Conservation (phyloP, 2,888 invertebrate species). For the Pherbina coryleti region DNA sequence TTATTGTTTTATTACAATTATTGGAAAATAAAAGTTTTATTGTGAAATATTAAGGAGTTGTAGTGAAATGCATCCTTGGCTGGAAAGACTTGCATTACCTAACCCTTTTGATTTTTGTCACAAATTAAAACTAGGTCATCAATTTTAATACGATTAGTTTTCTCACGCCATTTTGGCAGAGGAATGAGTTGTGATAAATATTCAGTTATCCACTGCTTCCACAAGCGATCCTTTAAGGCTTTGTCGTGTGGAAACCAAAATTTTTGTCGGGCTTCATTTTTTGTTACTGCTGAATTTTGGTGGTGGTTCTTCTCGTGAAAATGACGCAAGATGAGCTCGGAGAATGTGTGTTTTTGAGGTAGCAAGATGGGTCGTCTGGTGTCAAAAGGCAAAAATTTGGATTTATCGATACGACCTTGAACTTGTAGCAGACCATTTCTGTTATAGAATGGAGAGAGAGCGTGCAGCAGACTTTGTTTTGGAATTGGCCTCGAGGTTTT, state of each 20-base stretch:
- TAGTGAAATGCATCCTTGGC: constrained; percentile 40
- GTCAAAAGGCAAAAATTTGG: constrained; percentile 27
- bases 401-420: constrained; percentile 39
- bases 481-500: not conserved
- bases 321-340: constrained; percentile 35
- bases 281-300: constrained; percentile 27
- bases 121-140: constrained; percentile 41
- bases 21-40: too few relatives aligned
- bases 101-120: constrained; percentile 30
- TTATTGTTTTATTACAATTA: too few relatives aligned
- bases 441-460: constrained; percentile 29
- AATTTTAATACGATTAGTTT: constrained; percentile 19
- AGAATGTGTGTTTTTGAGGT: constrained; percentile 35
- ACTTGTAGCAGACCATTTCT: constrained; percentile 24
- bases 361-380: constrained; percentile 40
- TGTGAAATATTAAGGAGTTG: too few relatives aligned
- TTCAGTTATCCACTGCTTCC: constrained; percentile 40
- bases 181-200: constrained; percentile 44
- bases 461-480: constrained; percentile 30
- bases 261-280: constrained; percentile 37
- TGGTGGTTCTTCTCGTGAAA: constrained; percentile 35
- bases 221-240: constrained; percentile 37
- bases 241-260: constrained; percentile 39
- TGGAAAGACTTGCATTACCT: constrained; percentile 27
- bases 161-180: constrained; percentile 41